phyloP scores from a whole-genome alignment of 2,888 invertebrate genomes.

The Neoitamus cyanurus region DNA sequence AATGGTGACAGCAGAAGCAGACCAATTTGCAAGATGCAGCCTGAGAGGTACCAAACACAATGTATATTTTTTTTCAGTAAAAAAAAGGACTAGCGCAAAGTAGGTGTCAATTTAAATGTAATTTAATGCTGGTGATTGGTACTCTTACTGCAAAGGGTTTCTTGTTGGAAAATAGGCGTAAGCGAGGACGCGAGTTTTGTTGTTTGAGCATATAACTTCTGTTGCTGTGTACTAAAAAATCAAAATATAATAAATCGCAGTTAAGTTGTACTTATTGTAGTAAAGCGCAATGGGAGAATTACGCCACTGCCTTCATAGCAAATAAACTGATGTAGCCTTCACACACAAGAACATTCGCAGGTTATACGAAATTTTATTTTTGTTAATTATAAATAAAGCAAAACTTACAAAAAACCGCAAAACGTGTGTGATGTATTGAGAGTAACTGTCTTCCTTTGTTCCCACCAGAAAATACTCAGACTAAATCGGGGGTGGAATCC shows the following conservation, averaged over 20 bases:
- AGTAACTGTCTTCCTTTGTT: neutral
- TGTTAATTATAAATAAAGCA: neutral
- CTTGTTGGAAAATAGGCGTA: neutral
- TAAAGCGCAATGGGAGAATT: neutral
- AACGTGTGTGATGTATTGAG: neutral
- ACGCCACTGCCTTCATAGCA: neutral
- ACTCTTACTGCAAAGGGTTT: neutral
- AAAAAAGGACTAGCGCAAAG: neutral
- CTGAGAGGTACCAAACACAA: neutral
- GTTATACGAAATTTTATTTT: neutral
- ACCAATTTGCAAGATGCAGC: neutral
- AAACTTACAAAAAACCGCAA: neutral
- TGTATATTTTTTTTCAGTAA: neutral
- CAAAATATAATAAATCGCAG: neutral
- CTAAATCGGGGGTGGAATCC: too few relatives aligned
- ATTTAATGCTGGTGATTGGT: neutral
- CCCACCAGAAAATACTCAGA: too few relatives aligned
- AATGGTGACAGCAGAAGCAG: neutral
- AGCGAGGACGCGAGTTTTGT: neutral
- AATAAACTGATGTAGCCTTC: neutral
- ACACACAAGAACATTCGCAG: neutral
- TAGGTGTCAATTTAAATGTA: neutral
- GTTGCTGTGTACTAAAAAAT: neutral
- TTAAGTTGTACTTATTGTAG: neutral
- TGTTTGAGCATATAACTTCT: neutral